phyloP scores from a whole-genome alignment of 2,113 vertebrate species.

The Corythoichthys intestinalis region DNA sequence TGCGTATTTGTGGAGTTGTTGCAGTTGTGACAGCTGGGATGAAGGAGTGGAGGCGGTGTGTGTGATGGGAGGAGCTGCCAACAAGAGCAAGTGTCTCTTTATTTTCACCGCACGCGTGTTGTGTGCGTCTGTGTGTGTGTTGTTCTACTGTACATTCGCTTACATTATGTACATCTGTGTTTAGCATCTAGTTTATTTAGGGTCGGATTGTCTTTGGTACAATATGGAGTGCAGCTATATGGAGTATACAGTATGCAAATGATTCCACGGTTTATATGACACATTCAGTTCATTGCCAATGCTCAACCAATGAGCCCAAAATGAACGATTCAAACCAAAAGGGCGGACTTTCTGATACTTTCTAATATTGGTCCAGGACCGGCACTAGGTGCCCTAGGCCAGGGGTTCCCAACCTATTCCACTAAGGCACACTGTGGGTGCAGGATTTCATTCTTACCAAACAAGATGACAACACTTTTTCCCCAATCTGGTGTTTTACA shows the following conservation, averaged over 20 bases:
- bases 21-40: slow-evolving; percentile 76
- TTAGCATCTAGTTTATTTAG: slow-evolving; percentile 21
- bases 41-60: slow-evolving; percentile 71
- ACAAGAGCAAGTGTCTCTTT: slow-evolving; percentile 72
- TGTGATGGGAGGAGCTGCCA: slow-evolving; percentile 73
- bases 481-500: too few relatives aligned
- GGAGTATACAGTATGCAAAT: slow-evolving; percentile 19
- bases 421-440: too few relatives aligned
- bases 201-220: slow-evolving; percentile 15
- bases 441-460: too few relatives aligned
- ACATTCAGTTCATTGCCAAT: neutral
- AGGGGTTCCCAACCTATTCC: too few relatives aligned
- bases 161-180: slow-evolving; percentile 56
- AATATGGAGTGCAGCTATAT: slow-evolving; percentile 16
- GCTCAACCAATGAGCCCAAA: neutral
- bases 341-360: neutral
- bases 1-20: slow-evolving; percentile 68
- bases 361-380: too few relatives aligned
- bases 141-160: slow-evolving; percentile 37
- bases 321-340: neutral
- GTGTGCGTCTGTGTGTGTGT: slow-evolving; percentile 37
- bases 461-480: too few relatives aligned
- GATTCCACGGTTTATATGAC: slow-evolving; percentile 23
- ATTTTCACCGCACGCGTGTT: slow-evolving; percentile 63
- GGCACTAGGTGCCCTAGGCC: too few relatives aligned